Evolutionary conservation across 2,888 invertebrate species (phyloP), one percentile per base, ranked within the genome.

Genomic region (Drosophila pegasa): DNA sequence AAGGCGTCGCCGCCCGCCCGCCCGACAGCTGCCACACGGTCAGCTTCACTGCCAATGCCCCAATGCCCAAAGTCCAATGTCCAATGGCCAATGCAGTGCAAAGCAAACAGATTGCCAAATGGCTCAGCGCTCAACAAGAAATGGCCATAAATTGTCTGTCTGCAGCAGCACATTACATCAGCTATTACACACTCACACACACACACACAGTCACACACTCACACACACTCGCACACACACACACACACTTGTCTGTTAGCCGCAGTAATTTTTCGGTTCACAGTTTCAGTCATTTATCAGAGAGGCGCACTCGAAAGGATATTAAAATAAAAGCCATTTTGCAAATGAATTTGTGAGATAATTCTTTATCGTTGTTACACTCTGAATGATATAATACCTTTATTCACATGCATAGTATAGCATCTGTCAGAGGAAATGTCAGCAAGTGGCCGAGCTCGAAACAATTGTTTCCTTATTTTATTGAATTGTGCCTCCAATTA

Each of bases 101-200:
- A 67, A 65, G 43, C 62, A 75, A 84, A 73, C 78, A 68, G 73
- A 73, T 73, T 69, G 71, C 65, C 84, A 73, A 80, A 73, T 71
- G 78, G 47, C 71, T 63, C 48, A 58, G 51, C 66, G 40, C 71
- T 65, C 52, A 58, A 55, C 70, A 60, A 65, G 40, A 57, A 38
- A 60, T 63, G 55, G 58, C 64, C 64, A 56, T 64, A 71, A 75
- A 75, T 59, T 25, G 41, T 66, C 54, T 52, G 40, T 43, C 29
- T 63, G 63, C 63, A 58, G 29, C 59, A 50, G 55, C 22, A 52
- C 22, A 63, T 72, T 76, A 62, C 63, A 60, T 75, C 64, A 71
- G 58, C 51, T 58, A 55, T 54, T 54, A 63, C 56, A 52, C 22
- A 41, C 41, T 20, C 29, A 37, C 8, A 12, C 33, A 47, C 31